Conservation (phyloP, 2,888 invertebrate genomes). For the Danaus chrysippus region DNA sequence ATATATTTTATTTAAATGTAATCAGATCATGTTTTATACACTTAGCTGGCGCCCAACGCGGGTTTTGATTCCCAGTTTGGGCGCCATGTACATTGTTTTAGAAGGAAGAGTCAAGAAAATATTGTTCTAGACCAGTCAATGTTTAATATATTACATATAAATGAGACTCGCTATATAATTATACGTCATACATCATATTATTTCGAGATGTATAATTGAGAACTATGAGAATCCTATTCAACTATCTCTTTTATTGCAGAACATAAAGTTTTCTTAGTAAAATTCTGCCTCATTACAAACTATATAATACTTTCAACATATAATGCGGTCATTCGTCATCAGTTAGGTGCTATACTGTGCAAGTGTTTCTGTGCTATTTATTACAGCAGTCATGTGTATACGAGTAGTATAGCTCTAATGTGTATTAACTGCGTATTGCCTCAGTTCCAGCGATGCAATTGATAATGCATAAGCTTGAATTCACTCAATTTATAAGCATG, state of each 20-base stretch:
- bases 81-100: slow-evolving; percentile 11
- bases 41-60: slow-evolving; percentile 11
- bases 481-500: neutral
- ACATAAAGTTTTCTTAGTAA: too few species aligned
- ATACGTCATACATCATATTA: too few species aligned
- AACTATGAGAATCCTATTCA: too few species aligned
- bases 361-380: slow-evolving; percentile 24
- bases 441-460: slow-evolving; percentile 1
- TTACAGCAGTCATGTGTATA: slow-evolving; percentile 24
- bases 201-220: too few species aligned
- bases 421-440: slow-evolving; percentile 10
- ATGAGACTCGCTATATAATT: neutral
- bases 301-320: neutral
- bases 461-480: slow-evolving; percentile 1
- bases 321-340: slow-evolving; percentile 8
- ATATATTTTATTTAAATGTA: neutral
- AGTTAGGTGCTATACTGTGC: slow-evolving; percentile 16
- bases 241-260: too few species aligned
- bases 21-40: slow-evolving; percentile 1
- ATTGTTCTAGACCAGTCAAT: neutral
- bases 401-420: slow-evolving; percentile 25
- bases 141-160: neutral
- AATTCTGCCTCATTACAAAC: neutral
- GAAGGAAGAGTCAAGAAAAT: neutral
- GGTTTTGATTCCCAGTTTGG: slow-evolving; percentile 13